Evolutionary conservation across 2,888 invertebrate genomes (phyloP).

Genomic region (Drosophila flavopinicola): DNA sequence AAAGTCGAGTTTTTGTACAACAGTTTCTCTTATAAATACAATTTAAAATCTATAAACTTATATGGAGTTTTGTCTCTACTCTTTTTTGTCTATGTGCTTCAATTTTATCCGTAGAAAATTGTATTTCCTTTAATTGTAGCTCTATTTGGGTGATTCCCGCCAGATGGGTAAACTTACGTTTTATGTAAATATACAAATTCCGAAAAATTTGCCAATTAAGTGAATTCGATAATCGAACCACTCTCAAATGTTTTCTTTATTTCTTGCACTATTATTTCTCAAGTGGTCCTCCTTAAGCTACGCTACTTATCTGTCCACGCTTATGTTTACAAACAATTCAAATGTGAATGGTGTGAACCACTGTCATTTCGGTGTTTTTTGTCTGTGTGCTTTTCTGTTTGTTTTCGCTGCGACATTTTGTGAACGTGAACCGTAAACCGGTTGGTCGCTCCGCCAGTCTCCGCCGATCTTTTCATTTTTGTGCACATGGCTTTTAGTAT

Average conservation of each 20-base stretch:
- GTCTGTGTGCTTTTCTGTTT: constrained; percentile 26
- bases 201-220: background rate
- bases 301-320: constrained; percentile 8
- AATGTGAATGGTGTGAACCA: constrained; percentile 54
- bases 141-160: background rate
- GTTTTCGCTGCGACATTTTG: constrained; percentile 57
- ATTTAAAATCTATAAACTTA: too few species aligned
- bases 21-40: too few species aligned
- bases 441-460: constrained; percentile 27
- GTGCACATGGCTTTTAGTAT: constrained; percentile 50
- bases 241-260: background rate
- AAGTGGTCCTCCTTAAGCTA: constrained; percentile 19
- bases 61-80: too few species aligned
- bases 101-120: too few species aligned
- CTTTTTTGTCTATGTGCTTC: too few species aligned
- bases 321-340: constrained; percentile 8
- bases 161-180: background rate
- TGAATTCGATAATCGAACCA: background rate
- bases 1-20: too few species aligned
- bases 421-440: constrained; percentile 55
- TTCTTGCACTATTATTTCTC: constrained; percentile 21
- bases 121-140: background rate
- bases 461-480: constrained; percentile 22
- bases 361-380: constrained; percentile 54
- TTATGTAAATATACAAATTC: background rate